phyloP scores from a whole-genome alignment of 2,113 vertebrate species.

The Dipodomys merriami region DNA sequence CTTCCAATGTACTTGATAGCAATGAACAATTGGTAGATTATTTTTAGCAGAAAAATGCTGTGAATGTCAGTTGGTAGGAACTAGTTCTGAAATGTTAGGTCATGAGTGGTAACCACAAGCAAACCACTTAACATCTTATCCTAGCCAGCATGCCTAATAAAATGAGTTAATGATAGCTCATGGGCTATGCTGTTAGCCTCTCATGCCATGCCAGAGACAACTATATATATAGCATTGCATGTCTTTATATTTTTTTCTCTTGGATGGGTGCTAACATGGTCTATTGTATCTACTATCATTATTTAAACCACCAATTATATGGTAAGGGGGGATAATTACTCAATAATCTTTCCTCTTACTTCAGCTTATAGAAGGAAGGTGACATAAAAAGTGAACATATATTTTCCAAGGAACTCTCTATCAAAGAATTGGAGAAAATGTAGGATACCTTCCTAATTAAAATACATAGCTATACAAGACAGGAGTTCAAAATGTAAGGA shows the following conservation, averaged over 20 bases:
- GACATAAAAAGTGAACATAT: neutral
- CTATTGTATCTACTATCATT: neutral
- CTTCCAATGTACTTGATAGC: neutral
- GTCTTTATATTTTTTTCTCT: neutral
- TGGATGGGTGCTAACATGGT: neutral
- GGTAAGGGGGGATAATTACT: neutral
- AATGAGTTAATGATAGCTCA: neutral
- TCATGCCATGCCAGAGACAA: neutral
- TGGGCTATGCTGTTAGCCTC: neutral
- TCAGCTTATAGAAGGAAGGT: neutral
- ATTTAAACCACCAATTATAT: neutral
- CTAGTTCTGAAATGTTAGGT: neutral
- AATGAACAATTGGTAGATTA: neutral
- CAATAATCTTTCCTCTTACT: neutral
- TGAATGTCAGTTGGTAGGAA: neutral
- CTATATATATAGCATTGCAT: neutral
- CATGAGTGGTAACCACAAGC: neutral
- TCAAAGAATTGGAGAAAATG: neutral
- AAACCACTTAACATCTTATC: neutral
- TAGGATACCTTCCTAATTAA: neutral
- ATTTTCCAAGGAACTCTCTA: conserved; percentile 20
- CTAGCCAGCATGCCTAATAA: neutral
- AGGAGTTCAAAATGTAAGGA: neutral
- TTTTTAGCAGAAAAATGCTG: neutral
- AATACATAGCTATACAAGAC: neutral